Percentiles rank a stretch among this genome's conserved stretches.
Evolutionary conservation across 2,888 invertebrate genomes (phyloP).

Genomic region (Hemaris fuciformis): DNA sequence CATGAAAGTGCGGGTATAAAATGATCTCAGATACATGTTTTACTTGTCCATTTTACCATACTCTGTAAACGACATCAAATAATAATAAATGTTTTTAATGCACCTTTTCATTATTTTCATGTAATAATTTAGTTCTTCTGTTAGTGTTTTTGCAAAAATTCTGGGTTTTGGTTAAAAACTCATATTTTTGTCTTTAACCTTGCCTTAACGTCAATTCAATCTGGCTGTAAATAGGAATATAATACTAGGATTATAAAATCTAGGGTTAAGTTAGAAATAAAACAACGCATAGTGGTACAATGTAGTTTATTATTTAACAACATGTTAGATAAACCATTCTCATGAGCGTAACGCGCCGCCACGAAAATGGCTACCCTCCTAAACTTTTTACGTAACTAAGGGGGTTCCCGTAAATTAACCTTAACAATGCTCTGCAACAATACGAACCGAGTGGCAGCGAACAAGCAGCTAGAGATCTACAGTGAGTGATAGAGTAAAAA

Average conservation of each 20-base stretch:
- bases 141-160: no score
- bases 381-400: slow-evolving; percentile 79
- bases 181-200: no score
- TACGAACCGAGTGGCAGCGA: slow-evolving; percentile 54
- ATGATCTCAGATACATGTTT: no score
- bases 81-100: no score
- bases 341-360: slow-evolving; percentile 61
- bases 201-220: no score
- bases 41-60: no score
- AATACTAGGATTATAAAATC: background rate
- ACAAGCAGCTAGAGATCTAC: slow-evolving; percentile 50
- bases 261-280: background rate
- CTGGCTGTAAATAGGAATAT: no score
- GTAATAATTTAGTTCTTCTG: no score
- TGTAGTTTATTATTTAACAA: slow-evolving; percentile 86
- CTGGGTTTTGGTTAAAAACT: no score
- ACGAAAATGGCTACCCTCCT: slow-evolving; percentile 79
- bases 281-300: slow-evolving; percentile 82
- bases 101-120: no score
- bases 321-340: slow-evolving; percentile 80
- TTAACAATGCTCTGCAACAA: slow-evolving; percentile 70
- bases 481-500: slow-evolving; percentile 52
- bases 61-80: no score
- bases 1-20: no score
- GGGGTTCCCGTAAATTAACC: slow-evolving; percentile 66